A percentile compares a stretch with the other conserved stretches of the same genome.
Conservation (phyloP, 2,888 invertebrate genomes). For the Tetragonisca angustula region DNA sequence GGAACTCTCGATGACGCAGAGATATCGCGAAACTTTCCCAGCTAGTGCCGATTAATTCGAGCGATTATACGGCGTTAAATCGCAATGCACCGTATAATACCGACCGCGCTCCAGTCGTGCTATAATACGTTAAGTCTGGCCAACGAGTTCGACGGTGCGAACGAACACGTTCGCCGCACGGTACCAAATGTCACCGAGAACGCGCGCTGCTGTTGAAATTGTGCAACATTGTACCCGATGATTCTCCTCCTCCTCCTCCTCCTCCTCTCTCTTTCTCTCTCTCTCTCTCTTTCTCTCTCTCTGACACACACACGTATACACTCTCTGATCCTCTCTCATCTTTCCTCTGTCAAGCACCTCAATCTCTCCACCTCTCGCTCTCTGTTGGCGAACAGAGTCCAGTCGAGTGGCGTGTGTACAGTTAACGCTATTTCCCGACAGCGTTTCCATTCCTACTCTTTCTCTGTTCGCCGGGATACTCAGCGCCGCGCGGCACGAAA, state of each 20-base stretch:
- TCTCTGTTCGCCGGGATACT: background rate
- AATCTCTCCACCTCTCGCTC: background rate
- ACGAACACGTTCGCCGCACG: slow-evolving; percentile 67
- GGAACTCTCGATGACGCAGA: slow-evolving; percentile 22
- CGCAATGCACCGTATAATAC: slow-evolving; percentile 46
- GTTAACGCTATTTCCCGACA: slow-evolving; percentile 66
- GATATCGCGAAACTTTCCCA: slow-evolving; percentile 34
- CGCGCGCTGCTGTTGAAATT: slow-evolving; percentile 60
- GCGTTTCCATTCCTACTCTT: slow-evolving; percentile 29
- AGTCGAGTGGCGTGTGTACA: slow-evolving; percentile 62
- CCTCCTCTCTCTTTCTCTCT: background rate
- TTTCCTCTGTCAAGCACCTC: background rate
- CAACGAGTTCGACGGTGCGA: slow-evolving; percentile 66
- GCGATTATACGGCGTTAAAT: slow-evolving; percentile 55
- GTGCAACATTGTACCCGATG: slow-evolving; percentile 64
- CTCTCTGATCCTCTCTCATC: background rate
- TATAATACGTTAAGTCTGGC: slow-evolving; percentile 40
- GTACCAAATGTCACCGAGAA: slow-evolving; percentile 72
- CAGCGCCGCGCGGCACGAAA: slow-evolving; percentile 9
- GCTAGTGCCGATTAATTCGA: slow-evolving; percentile 45
- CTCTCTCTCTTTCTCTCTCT: background rate
- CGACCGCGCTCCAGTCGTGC: slow-evolving; percentile 20
- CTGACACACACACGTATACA: background rate
- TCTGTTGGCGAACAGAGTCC: slow-evolving; percentile 43
- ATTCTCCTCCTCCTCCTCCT: slow-evolving; percentile 41